Percentiles rank a stretch among this genome's conserved stretches.
Conservation (phyloP, 1,140 invertebrate genomes). For the Ooceraea biroi region DNA sequence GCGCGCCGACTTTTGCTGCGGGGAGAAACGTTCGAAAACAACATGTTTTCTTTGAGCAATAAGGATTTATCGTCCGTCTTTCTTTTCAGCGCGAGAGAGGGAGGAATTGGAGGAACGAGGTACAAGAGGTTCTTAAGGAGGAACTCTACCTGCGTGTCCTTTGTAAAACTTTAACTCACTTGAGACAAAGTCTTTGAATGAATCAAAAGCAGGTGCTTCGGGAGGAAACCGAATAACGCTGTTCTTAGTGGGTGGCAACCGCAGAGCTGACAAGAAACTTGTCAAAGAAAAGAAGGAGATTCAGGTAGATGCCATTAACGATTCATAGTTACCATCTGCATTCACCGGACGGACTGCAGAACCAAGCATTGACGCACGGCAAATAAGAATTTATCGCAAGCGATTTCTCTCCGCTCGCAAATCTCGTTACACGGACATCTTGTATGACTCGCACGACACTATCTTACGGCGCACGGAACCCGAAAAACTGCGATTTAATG, state of each 20-base stretch:
- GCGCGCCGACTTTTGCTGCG: constrained; percentile 25
- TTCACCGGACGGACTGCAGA: constrained; percentile 42
- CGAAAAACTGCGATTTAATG: constrained; percentile 78
- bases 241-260: constrained; percentile 10
- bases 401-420: constrained; percentile 39
- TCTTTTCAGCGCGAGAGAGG: constrained; percentile 23
- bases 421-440: constrained; percentile 13
- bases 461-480: constrained; percentile 60
- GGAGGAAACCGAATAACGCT: constrained; percentile 43
- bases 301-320: constrained; percentile 53
- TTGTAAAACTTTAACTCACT: constrained; percentile 76
- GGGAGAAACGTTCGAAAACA: constrained; percentile 48
- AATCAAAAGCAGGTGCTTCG: constrained; percentile 63
- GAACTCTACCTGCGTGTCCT: constrained; percentile 68
- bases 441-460: constrained; percentile 21
- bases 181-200: constrained; percentile 71
- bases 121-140: constrained; percentile 62
- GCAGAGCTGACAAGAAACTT: constrained; percentile 42
- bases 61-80: constrained; percentile 60
- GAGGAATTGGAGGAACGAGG: constrained; percentile 65
- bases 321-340: constrained; percentile 57
- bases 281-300: constrained; percentile 56
- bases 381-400: constrained; percentile 69
- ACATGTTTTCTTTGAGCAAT: constrained; percentile 70
- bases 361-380: constrained; percentile 38